phyloP scores from a whole-genome alignment of 1,140 invertebrate genomes.

The Brachionus manjavacas region DNA sequence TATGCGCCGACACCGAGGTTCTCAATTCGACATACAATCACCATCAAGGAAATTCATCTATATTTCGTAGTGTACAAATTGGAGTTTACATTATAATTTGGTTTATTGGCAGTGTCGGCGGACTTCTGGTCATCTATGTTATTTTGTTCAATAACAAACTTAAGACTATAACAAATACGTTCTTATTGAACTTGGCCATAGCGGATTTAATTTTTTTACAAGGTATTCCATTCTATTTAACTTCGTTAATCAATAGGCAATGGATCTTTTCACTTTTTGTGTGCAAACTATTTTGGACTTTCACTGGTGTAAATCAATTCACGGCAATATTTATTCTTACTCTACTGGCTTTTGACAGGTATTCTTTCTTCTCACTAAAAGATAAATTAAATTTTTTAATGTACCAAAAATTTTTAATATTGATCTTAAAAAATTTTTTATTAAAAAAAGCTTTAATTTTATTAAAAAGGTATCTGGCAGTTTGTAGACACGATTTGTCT shows the following conservation, averaged over 20 bases:
- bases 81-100: slow-evolving; percentile 43
- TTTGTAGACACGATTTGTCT: background rate
- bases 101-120: slow-evolving; percentile 46
- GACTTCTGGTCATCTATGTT: slow-evolving; percentile 53
- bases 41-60: background rate
- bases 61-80: background rate
- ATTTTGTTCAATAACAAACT: slow-evolving; percentile 50
- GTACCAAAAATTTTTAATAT: no score
- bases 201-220: slow-evolving; percentile 51
- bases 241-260: slow-evolving; percentile 45
- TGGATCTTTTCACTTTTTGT: slow-evolving; percentile 47
- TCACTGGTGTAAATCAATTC: slow-evolving; percentile 40
- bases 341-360: slow-evolving; percentile 34
- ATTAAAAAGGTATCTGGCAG: slow-evolving; percentile 6
- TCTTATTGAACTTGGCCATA: slow-evolving; percentile 53
- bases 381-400: no score
- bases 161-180: slow-evolving; percentile 53
- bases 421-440: no score
- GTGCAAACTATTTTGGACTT: slow-evolving; percentile 45
- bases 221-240: slow-evolving; percentile 47
- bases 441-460: no score
- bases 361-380: background rate
- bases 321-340: slow-evolving; percentile 36
- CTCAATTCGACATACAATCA: background rate
- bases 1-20: background rate